Percentiles rank a stretch among this genome's conserved stretches.
Conservation (phyloP, 2,113 vertebrate species). For the Larimichthys crocea region DNA sequence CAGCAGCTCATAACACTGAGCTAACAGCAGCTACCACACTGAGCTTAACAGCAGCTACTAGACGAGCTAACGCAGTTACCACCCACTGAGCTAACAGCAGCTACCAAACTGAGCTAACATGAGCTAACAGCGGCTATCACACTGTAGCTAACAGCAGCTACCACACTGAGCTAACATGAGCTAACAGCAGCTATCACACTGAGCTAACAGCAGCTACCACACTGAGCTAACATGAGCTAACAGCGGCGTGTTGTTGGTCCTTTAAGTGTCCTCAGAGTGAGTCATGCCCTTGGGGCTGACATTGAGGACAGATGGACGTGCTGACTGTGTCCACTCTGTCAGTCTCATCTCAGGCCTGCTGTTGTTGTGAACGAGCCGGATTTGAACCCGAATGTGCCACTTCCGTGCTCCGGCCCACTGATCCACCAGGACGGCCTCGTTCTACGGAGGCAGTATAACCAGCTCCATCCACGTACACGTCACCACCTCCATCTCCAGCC, state of each 20-base stretch:
- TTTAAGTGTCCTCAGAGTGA: neutral
- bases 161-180: too few relatives aligned
- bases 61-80: too few relatives aligned
- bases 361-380: neutral
- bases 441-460: neutral
- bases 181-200: too few relatives aligned
- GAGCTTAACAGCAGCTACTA: too few relatives aligned
- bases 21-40: too few relatives aligned
- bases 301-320: neutral
- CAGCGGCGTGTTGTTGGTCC: neutral
- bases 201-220: too few relatives aligned
- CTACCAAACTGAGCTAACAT: too few relatives aligned
- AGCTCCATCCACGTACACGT: slow-evolving; percentile 7
- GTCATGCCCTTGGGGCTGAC: neutral
- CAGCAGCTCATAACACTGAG: too few relatives aligned
- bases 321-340: neutral
- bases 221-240: too few relatives aligned
- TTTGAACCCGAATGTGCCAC: neutral
- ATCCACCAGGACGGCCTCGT: neutral
- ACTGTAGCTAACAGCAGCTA: too few relatives aligned
- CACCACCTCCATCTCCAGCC: slow-evolving; percentile 7
- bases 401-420: neutral
- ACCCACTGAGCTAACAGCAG: too few relatives aligned
- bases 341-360: neutral
- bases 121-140: too few relatives aligned